These are phyloP conservation scores for Apomyelois bistriatella DNA, from an alignment of 2,888 invertebrate species.

Conservation along the genomic window DNA sequence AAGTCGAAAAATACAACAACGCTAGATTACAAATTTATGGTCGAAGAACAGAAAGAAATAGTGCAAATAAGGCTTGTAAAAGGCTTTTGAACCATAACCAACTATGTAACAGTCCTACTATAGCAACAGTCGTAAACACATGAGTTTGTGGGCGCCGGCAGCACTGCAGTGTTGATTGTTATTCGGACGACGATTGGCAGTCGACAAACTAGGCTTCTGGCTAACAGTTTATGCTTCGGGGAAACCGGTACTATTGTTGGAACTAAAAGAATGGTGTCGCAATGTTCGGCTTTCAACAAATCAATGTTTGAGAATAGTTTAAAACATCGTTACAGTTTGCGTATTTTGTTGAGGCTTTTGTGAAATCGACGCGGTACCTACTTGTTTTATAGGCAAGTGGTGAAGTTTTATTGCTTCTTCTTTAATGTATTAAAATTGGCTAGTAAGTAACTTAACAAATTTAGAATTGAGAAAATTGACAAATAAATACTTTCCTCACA, in stretches of 20 bases:
- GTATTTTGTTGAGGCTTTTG: background rate
- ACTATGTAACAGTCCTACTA: slow-evolving; percentile 6
- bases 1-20: too few species aligned
- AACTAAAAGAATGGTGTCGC: slow-evolving; percentile 1
- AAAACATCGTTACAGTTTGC: background rate
- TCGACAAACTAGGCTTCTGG: slow-evolving; percentile 4
- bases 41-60: background rate
- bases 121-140: slow-evolving; percentile 1
- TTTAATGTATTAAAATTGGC: too few species aligned
- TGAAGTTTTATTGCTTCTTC: too few species aligned
- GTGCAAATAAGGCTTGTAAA: background rate
- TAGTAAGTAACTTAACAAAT: too few species aligned
- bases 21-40: too few species aligned
- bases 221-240: slow-evolving; percentile 8
- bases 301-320: background rate
- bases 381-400: too few species aligned
- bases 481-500: too few species aligned
- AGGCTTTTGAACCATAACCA: background rate
- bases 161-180: slow-evolving; percentile 10
- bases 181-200: slow-evolving; percentile 9
- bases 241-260: background rate
- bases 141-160: background rate
- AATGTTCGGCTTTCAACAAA: background rate
- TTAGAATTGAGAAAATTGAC: too few species aligned
- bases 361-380: too few species aligned